Base-by-base conservation (phyloP, 1,140 invertebrate genomes). In the Vanessa atalanta region DNA sequence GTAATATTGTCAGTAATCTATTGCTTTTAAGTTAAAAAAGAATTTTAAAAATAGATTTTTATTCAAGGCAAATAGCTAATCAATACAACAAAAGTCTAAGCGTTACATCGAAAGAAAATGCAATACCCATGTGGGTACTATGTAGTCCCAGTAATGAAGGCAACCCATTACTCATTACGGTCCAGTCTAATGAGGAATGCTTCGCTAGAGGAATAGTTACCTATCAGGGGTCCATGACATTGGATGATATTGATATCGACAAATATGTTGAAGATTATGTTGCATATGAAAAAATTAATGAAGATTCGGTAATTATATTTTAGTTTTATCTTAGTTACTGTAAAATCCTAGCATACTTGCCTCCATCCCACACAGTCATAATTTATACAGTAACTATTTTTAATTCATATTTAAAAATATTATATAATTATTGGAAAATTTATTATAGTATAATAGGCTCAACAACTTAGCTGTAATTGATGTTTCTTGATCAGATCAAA, bases 161-260 rank as follows among this genome's bases (percentile, higher is more conserved):
- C 0, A 86, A 81, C 61, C 83, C 89, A 1, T 75, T 93, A 31
- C 72, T 93, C 8, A 76, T 93, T 1, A 88, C 82, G 6, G 77
- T 88, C 8, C 87, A 93, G 57, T 90, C 92, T 1, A 84, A 90
- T 84, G 80, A 80, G 23, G 77, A 84, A 0, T 75, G 89, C 53
- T 93, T 93, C 84, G 70, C 81, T n/a, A 83, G 93, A 75, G 93
- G 91, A 4, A 84, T 93, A 23, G 87, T 92, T 0, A 85, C 70
- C 7, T 91, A 89, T 79, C 82, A 87, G 68, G 85, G 84, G 5
- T 69, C 76, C 20, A 79, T 77, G 43, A 53, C 73, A 16, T 72
- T 90, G 14, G 88, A 92, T 67, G 88, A 92, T 51, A 76, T 91
- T 23, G 86, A 92, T 79, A 72, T 89, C 14, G 83, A 87, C 9